Base-by-base conservation (phyloP, 2,888 invertebrate species). In the Drosophila aldrichi region DNA sequence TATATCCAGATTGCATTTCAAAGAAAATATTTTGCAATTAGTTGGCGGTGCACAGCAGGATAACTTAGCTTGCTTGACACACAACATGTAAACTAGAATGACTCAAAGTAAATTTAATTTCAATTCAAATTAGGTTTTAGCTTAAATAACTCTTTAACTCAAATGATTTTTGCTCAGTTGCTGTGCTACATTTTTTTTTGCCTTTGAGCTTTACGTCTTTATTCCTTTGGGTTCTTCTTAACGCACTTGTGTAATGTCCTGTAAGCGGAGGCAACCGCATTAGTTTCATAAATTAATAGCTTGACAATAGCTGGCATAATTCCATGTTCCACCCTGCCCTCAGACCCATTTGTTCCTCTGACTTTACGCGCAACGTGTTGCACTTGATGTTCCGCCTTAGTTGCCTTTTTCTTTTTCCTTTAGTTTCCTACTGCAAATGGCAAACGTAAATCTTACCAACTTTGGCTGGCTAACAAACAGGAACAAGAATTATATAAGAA, bases 361-460 rank as follows among this genome's bases (percentile, higher is more conserved):
- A 68, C 57, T 58, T 64, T 59, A 56, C 56, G 68, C 68, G 61
- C 77, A 79, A 86, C 77, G 73, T 88, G 89, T 88, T 88, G 83
- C 87, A 82, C 74, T 86, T 82, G 76, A 72, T 65, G 70, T 70
- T 54, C 54, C 49, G 22, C 60, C 55, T 68, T 10, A 12, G 40
- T 25, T 20, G 18, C 18, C n/a, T 36, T 36, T 22, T 22, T 71
- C 57, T 43, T 41, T 20, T 2, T 22, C 20, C 70, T 60, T 46
- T 22, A 49, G 67, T 46, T 79, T 57, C 48, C 64, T 40, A 41
- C 68, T 62, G 67, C 69, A 83, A 89, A 89, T 83, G 74, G 64
- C 70, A 76, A 78, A 71, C 78, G 84, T 83, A 86, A 84, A 89
- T 84, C 83, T 86, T 82, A 65, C 63, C 66, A 72, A 76, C 64